Evolutionary conservation across 1,140 invertebrate species (phyloP), one percentile per base, ranked within the genome.

Genomic region (Wiebesia pumilae): DNA sequence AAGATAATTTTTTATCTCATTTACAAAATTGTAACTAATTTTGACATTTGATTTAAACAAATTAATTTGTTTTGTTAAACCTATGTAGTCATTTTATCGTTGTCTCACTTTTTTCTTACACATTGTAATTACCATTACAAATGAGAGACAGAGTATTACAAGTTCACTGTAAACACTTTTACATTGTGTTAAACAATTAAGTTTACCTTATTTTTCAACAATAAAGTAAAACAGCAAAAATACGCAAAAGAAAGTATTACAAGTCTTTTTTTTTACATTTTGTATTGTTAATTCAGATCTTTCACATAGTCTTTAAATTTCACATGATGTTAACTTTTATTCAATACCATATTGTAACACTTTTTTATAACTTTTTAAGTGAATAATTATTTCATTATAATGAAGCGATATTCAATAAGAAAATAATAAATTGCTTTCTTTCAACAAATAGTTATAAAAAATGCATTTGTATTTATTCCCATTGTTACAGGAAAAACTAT

Each of bases 21-120:
- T 30, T 43, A 77, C 6, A 38, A 30, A 40, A 78, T 51, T 51
- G 27, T 54, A 71, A 38, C 38, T 58, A 47, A 79, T 71, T 62
- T 79, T 40, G 7, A 77, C 67, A 51, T 69, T 78, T 77, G 30
- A 30, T 19, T 67, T 65, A 43, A 81, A 69, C 21, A 58, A 33
- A 27, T 79, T 71, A 33, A 78, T 67, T 85, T 86, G 77, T 85
- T 89, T 89, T 82, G 75, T 67, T 88, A 83, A 75, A 80, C 51
- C 30, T 77, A 75, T 81, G 16, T 67, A 82, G 65, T 10, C 16
- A 62, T 40, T 75, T 84, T 54, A 65, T 86, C 84, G 77, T 35
- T 73, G 54, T 43, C 82, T 81, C 81, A 83, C 81, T 87, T 62
- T 79, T 54, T 75, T 81, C n/a, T 30, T 75, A 73, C 65, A 81